Base-by-base conservation (phyloP, 2,888 invertebrate species). In the Chloroclystis v-ata region DNA sequence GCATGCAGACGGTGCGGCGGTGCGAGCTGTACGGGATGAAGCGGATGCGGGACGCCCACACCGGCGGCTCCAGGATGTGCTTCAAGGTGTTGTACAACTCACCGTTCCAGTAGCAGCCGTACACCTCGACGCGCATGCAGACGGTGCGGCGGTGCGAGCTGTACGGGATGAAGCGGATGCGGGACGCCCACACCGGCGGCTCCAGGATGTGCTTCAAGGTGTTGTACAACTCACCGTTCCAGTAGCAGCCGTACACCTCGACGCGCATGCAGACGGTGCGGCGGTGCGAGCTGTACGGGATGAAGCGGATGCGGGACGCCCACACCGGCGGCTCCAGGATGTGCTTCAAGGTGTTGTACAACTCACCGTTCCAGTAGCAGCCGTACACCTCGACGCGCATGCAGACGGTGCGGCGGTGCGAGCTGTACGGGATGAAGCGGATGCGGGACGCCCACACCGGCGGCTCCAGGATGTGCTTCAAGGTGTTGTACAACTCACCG, bases 321-420 rank as follows among this genome's bases (percentile, higher is more conserved):
- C 96, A 94, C 58, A 95, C n/a, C 93, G 9, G 95, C 24, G 24
- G 4, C 24, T 3, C 30, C 13, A 30, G 30, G 12, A 12, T 4
- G 30, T 13, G 9, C 0, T 11, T 12, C 8, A 8, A 13, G 4
- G 29, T 1, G 12, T 12, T 12, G 5, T 14, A 10, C 13, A 8
- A 44, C 40, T 82, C 54, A 93, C 93, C 92, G 70, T 91, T 92
- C 93, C 95, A 96, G 32, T 89, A 89, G 74, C 97, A 97, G 13
- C 97, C 97, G 76, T 95, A 96, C 20, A 97, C 77, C 75, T 97
- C 97, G 25, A 97, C 94, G 51, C 97, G 86, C 94, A 97, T 94
- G 84, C 97, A 97, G 41, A 97, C 95, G 0, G 96, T 97, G 52
- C 96, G 90, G 4, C 92, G 91, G 69, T 94, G 93, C 54, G 91